Percentiles rank a stretch among this genome's conserved stretches.
Conservation (phyloP, 2,113 vertebrate genomes). For the Nannobrachium achirus region DNA sequence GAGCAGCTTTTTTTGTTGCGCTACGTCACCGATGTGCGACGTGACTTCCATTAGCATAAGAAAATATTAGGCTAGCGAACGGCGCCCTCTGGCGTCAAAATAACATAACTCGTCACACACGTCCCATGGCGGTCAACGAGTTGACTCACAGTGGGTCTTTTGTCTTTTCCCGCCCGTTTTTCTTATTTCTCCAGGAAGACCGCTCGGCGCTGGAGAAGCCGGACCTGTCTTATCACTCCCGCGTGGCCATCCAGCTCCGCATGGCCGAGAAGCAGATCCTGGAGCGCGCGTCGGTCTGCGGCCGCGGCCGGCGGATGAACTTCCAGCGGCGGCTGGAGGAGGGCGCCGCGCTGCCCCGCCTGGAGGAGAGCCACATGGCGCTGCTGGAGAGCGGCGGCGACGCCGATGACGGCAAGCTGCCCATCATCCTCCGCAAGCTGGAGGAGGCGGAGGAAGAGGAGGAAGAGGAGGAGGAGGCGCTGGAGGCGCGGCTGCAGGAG, state of each 20-base stretch:
- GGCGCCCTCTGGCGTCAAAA: too few species aligned
- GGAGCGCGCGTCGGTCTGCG: slow-evolving; percentile 85
- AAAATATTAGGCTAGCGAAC: too few species aligned
- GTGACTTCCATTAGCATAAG: too few species aligned
- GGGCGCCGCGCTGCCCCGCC: slow-evolving; percentile 81
- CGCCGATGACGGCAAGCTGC: slow-evolving; percentile 85
- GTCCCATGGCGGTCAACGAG: too few species aligned
- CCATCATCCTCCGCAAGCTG: slow-evolving; percentile 86
- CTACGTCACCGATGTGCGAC: too few species aligned
- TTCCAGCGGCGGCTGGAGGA: slow-evolving; percentile 85
- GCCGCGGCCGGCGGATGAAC: slow-evolving; percentile 80
- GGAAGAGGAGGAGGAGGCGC: slow-evolving; percentile 72
- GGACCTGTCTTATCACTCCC: slow-evolving; percentile 82
- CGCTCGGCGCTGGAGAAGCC: slow-evolving; percentile 82
- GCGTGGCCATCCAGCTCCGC: slow-evolving; percentile 88
- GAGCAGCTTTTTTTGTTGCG: too few species aligned
- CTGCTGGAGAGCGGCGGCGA: slow-evolving; percentile 86
- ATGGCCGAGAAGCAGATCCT: slow-evolving; percentile 96
- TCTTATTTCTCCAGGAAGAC: slow-evolving; percentile 89
- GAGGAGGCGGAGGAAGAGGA: slow-evolving; percentile 81
- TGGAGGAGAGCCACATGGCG: slow-evolving; percentile 87
- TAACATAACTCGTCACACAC: too few species aligned
- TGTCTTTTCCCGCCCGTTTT: neutral
- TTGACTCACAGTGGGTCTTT: too few species aligned
- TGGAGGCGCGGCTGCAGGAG: slow-evolving; percentile 67